Conservation (phyloP, 2,113 vertebrate genomes). For the Lepisosteus osseus region DNA sequence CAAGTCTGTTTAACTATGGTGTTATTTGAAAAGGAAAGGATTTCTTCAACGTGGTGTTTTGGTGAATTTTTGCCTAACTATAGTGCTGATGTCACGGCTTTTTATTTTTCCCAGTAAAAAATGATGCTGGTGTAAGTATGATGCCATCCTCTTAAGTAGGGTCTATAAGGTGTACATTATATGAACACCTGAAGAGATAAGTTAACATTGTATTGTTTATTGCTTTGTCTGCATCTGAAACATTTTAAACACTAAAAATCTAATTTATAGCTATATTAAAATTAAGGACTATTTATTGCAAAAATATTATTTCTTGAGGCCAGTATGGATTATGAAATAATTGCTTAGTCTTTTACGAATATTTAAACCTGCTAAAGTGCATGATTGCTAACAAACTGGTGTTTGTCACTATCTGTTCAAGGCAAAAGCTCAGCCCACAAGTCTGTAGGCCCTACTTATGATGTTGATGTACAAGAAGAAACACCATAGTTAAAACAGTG, state of each 20-base stretch:
- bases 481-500: constrained; percentile 49
- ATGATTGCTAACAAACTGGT: constrained; percentile 29
- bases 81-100: constrained; percentile 48
- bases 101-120: constrained; percentile 54
- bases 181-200: constrained; percentile 51
- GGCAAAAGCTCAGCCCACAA: constrained; percentile 14
- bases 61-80: constrained; percentile 49
- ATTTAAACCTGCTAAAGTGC: constrained; percentile 29
- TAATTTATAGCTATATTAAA: constrained; percentile 81
- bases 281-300: constrained; percentile 79
- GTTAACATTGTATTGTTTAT: constrained; percentile 47
- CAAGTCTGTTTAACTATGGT: constrained; percentile 62
- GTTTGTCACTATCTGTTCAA: constrained; percentile 2
- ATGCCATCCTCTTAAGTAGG: constrained; percentile 62
- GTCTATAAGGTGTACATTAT: constrained; percentile 57
- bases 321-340: constrained; percentile 72
- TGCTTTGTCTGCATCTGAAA: constrained; percentile 55
- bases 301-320: constrained; percentile 72
- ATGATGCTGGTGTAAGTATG: constrained; percentile 52
- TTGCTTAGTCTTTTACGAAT: constrained; percentile 31
- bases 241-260: constrained; percentile 80
- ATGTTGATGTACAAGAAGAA: constrained; percentile 44
- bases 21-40: constrained; percentile 49
- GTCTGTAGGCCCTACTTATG: constrained; percentile 25
- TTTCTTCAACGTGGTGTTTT: constrained; percentile 50